Evolutionary conservation across 1,140 invertebrate species (phyloP), one percentile per base, ranked within the genome.

Genomic region (Chymomyza costata): DNA sequence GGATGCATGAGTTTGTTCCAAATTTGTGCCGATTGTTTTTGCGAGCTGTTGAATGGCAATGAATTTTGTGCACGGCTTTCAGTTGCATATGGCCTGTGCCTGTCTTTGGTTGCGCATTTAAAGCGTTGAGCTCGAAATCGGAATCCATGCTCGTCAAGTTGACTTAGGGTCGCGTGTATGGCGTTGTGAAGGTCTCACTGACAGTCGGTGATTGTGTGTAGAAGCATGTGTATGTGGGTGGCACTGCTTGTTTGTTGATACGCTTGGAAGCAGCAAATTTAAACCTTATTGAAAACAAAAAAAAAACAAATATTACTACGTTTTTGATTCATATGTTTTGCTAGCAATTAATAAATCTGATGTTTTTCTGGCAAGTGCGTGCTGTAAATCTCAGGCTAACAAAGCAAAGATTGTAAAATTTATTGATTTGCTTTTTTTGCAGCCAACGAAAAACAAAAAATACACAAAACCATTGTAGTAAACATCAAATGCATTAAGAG

Each of bases 361-460:
- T n/a, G n/a, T n/a, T n/a, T n/a, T n/a, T n/a, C n/a, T n/a, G n/a
- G n/a, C n/a, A n/a, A n/a, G n/a, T n/a, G 61, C 61, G 61, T 65
- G n/a, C n/a, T n/a, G 61, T 65, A 64, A 60, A 60, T 65, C 51
- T 48, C 60, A 28, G 15, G 44, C 61, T 64, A 60, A 64, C 60
- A 64, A 38, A 55, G 59, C 44, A 30, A 44, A 14, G 39, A 28
- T 31, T 60, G 51, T 58, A 44, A 44, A 16, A n/a, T 25, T 35
- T 32, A 21, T 19, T 44, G 41, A 44, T 17, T 46, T 46, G n/a
- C 10, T 13, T 46, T 30, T 46, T 46, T 30, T 46, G 18, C 15
- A 46, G 15, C 16, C n/a, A 7, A 30, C 8, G 21, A 3, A 25
- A 25, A 5, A 25, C 8, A 25, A 25, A 25, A 25, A 25, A 25